Percentiles rank a stretch among this genome's conserved stretches.
These are phyloP conservation scores for Mantis religiosa DNA, from an alignment of 2,888 invertebrate species.

Conservation along the genomic window DNA sequence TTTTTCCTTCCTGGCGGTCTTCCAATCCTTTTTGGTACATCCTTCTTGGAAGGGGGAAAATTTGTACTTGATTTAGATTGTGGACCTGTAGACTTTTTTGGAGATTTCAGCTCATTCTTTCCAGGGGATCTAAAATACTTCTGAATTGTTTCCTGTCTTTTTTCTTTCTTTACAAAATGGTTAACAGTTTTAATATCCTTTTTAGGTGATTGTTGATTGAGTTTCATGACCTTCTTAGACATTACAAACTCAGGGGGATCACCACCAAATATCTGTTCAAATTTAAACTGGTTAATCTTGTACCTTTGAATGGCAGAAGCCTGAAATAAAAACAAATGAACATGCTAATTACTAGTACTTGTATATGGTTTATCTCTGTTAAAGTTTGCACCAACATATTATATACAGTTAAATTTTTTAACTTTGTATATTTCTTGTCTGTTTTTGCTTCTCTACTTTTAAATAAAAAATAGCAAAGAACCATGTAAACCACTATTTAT, in stretches of 20 bases:
- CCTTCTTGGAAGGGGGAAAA: background rate
- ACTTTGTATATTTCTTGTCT: too few relatives aligned
- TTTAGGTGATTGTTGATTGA: background rate
- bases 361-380: background rate
- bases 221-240: slow-evolving; percentile 20
- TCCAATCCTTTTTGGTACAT: background rate
- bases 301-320: slow-evolving; percentile 56
- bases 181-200: background rate
- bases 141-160: slow-evolving; percentile 27
- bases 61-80: background rate
- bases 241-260: slow-evolving; percentile 63
- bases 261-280: slow-evolving; percentile 79
- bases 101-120: slow-evolving; percentile 1
- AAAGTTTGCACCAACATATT: too few relatives aligned
- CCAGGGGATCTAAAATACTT: slow-evolving; percentile 25
- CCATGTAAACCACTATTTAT: too few relatives aligned
- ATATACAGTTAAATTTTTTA: too few relatives aligned
- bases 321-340: slow-evolving; percentile 37
- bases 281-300: slow-evolving; percentile 62
- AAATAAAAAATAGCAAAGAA: too few relatives aligned
- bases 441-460: too few relatives aligned
- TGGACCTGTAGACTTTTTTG: slow-evolving; percentile 16
- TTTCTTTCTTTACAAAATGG: slow-evolving; percentile 16
- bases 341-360: background rate
- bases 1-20: background rate